Base-by-base conservation (phyloP, 1,140 invertebrate genomes). In the Paracyclopina nana region DNA sequence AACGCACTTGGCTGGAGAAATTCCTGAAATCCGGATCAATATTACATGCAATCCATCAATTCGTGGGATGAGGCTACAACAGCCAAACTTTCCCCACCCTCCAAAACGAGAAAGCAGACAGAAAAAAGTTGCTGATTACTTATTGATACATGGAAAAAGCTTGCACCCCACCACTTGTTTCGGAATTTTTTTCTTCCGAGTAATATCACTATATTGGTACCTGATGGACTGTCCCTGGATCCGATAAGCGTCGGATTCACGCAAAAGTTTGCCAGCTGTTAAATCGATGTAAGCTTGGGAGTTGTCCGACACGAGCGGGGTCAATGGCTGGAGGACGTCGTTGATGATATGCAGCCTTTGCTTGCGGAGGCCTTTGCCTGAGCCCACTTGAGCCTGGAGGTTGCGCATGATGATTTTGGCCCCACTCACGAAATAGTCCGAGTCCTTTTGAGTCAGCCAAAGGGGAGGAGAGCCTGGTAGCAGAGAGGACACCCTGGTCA, bases 291-390 rank as follows among this genome's bases (percentile, higher is more conserved):
- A 22, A 5, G 45, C 12, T 5, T 22, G n/a, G 8, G 45, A 48
- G 40, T 42, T 22, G 30, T 25, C 20, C 8, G 25, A 16, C 27
- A 28, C 45, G 2, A 4, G 22, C 14, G 45, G 45, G 16, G 27
- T 27, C 20, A 48, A 28, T n/a, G 45, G 45, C 16, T 48, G 11
- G 1, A 48, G 24, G 8, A 28, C 20, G 9, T 28, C 9, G 30
- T 48, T 28, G 5, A 48, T 48, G 45, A 48, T 48, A 20, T 48
- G 45, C 20, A 48, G 24, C 25, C 16, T 28, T 30, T 48, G 45
- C 11, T 28, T 28, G 5, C 6, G 18, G 4, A 16, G 8, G 16
- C 25, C 30, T n/a, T n/a, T 38, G 20, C 20, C 34, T 2, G 34
- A 38, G n/a, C n/a, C n/a, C n/a, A n/a, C n/a, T 20, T 38, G 14